Evolutionary conservation across 2,797 vertebrate species (phyloP).

Genomic region (Catamblyrhynchus diadema): DNA sequence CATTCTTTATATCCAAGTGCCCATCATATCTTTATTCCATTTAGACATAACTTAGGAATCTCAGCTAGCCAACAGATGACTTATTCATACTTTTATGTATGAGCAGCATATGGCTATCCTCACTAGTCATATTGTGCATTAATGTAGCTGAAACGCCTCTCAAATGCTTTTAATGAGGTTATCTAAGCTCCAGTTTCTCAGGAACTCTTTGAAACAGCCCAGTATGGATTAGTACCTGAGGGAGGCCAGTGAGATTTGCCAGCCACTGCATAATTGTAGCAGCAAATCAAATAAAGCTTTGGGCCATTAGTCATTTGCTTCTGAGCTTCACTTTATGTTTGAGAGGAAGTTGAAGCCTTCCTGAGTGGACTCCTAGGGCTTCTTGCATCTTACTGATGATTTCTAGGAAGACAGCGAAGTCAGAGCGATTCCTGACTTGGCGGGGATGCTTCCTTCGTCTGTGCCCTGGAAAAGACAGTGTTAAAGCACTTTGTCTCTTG

Average conservation of each 20-base stretch:
- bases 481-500: not conserved
- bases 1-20: not conserved
- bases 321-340: not conserved
- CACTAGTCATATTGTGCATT: not conserved
- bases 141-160: not conserved
- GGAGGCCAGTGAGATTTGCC: not conserved
- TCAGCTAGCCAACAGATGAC: not conserved
- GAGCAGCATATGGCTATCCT: not conserved
- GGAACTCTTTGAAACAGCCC: not conserved
- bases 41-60: not conserved
- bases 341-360: not conserved
- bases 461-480: not conserved
- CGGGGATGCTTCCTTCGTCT: not conserved
- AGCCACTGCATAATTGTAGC: not conserved
- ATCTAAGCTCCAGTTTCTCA: not conserved
- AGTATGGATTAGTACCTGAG: not conserved
- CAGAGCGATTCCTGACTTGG: not conserved
- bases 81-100: not conserved
- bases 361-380: not conserved
- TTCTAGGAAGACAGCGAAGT: not conserved
- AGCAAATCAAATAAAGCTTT: constrained; percentile 14
- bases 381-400: not conserved
- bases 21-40: not conserved
- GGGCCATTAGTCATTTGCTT: constrained; percentile 2
- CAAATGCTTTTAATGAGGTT: not conserved